phyloP scores from a whole-genome alignment of 2,113 vertebrate genomes.

The Meleagris gallopavo region DNA sequence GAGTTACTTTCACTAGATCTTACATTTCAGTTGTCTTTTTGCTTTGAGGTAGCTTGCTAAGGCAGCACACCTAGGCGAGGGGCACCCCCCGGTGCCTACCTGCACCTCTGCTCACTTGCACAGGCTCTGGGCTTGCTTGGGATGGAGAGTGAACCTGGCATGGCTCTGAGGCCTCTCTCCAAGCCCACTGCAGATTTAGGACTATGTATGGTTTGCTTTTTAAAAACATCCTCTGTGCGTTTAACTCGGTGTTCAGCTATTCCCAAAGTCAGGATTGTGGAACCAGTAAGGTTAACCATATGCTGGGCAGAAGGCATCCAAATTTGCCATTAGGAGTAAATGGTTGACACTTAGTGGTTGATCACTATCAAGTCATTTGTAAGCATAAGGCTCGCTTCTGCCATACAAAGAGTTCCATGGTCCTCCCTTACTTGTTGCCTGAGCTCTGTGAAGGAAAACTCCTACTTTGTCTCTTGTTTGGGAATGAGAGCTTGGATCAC shows the following conservation, averaged over 20 bases:
- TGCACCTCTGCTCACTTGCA: too few relatives aligned
- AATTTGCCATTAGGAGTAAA: neutral
- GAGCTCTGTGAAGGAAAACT: neutral
- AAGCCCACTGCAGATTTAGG: neutral
- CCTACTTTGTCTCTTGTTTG: neutral
- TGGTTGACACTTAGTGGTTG: neutral
- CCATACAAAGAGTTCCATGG: neutral
- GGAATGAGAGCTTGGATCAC: neutral
- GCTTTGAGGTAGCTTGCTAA: neutral
- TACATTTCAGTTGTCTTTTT: neutral
- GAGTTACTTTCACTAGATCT: neutral
- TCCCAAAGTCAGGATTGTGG: neutral
- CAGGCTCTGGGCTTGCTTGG: neutral
- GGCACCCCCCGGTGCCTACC: neutral
- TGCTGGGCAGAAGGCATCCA: rapidly evolving
- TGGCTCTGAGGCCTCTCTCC: neutral
- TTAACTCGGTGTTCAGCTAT: neutral
- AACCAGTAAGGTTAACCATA: rapidly evolving
- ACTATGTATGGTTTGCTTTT: neutral
- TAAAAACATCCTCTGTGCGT: neutral
- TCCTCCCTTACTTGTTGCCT: neutral
- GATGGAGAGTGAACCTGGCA: neutral
- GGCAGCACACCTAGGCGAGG: neutral
- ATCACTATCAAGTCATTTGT: rapidly evolving
- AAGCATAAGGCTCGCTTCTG: neutral